phyloP scores from a whole-genome alignment of 2,888 invertebrate species.

The Oscheius myriophilus region DNA sequence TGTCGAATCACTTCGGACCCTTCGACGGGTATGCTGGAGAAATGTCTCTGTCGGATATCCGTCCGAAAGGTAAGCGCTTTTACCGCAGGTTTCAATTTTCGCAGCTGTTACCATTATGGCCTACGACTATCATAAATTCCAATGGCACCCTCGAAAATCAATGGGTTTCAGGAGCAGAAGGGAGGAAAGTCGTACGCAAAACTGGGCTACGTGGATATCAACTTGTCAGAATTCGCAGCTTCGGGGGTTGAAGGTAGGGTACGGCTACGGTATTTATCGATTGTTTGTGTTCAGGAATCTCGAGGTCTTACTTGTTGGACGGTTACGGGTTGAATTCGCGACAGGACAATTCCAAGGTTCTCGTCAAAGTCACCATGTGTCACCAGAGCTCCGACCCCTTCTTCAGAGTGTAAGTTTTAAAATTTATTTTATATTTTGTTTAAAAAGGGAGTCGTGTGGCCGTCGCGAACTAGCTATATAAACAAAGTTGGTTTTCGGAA shows the following conservation, averaged over 20 bases:
- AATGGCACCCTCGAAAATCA: background rate
- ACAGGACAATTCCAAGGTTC: constrained; percentile 94
- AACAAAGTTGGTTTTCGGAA: no score
- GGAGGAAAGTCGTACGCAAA: constrained; percentile 89
- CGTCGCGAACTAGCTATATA: no score
- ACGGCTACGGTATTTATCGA: background rate
- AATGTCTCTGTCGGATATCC: constrained; percentile 90
- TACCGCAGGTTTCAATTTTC: background rate
- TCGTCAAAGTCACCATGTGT: constrained; percentile 89
- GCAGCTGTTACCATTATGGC: no score
- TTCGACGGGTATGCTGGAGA: constrained; percentile 91
- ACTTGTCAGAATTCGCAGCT: constrained; percentile 95
- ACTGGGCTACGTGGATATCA: constrained; percentile 95
- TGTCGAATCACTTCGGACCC: constrained; percentile 97
- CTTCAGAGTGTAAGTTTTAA: constrained; percentile 89
- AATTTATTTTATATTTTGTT: background rate
- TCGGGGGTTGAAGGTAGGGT: constrained; percentile 80
- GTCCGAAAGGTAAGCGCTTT: constrained; percentile 83
- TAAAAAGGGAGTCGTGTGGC: no score
- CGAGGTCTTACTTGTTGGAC: constrained; percentile 88
- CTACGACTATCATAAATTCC: no score
- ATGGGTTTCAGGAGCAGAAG: constrained; percentile 76
- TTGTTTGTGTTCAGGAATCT: constrained; percentile 73
- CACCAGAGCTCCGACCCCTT: constrained; percentile 94
- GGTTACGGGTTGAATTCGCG: constrained; percentile 89